Percentiles rank a stretch among this genome's conserved stretches.
Evolutionary conservation across 2,797 vertebrate species (phyloP).

Genomic region (Neosilurus hyrtlii): DNA sequence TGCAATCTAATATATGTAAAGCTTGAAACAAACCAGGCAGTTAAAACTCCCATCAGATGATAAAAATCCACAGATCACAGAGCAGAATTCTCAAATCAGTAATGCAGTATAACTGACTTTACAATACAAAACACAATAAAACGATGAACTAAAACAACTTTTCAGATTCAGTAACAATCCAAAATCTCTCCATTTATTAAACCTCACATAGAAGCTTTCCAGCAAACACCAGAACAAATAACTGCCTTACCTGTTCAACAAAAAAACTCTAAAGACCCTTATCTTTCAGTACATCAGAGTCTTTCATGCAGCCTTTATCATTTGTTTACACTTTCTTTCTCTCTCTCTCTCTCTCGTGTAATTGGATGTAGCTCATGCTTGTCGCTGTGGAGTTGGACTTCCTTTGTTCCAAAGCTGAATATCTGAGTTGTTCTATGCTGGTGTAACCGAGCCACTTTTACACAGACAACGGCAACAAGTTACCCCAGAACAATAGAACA

Average conservation of each 20-base stretch:
- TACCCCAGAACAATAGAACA: no score
- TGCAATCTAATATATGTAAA: background rate
- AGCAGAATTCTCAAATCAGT: background rate
- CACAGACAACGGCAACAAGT: no score
- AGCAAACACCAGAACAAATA: background rate
- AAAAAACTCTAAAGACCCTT: background rate
- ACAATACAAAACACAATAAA: background rate
- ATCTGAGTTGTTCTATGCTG: background rate
- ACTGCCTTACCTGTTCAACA: background rate
- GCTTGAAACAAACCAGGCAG: background rate
- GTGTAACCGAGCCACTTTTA: no score
- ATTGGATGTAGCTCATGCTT: background rate
- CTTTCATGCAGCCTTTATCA: background rate
- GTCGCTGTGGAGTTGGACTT: background rate
- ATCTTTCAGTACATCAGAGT: background rate
- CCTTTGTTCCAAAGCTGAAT: background rate
- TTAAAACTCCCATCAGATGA: background rate
- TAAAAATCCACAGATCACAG: background rate
- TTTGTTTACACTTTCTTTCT: background rate
- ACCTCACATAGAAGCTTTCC: background rate
- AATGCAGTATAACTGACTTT: background rate
- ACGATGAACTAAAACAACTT: background rate
- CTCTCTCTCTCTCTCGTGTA: background rate
- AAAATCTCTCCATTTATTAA: background rate
- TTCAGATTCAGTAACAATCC: background rate